phyloP scores from a whole-genome alignment of 2,113 vertebrate species.

The Hippoglossus stenolepis region DNA sequence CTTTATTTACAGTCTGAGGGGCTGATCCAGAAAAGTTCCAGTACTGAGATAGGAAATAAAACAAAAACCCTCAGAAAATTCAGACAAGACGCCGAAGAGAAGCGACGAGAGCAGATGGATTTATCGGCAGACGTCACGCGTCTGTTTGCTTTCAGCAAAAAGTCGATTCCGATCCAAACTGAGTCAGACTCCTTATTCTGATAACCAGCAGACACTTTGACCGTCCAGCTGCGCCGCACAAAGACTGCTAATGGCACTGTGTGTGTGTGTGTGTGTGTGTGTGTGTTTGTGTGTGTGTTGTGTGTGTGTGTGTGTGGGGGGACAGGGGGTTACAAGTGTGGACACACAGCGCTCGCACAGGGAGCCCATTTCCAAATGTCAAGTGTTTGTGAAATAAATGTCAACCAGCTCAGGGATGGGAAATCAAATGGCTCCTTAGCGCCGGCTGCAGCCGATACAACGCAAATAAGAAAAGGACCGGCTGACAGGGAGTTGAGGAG shows the following conservation, averaged over 20 bases:
- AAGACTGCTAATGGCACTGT: conserved; percentile 29
- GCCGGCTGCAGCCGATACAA: conserved; percentile 27
- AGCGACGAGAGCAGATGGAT: background rate
- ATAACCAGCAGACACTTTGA: background rate
- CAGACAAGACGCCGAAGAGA: too few relatives aligned
- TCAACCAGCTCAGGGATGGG: conserved; percentile 22
- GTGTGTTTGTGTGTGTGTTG: background rate
- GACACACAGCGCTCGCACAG: conserved; percentile 23
- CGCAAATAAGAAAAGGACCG: background rate
- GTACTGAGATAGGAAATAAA: too few relatives aligned
- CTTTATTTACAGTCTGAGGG: background rate
- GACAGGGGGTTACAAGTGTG: background rate
- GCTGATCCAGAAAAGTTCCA: too few relatives aligned
- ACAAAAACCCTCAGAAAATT: too few relatives aligned
- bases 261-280: conserved; percentile 3
- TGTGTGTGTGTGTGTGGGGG: background rate
- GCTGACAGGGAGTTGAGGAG: background rate
- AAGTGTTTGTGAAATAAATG: conserved; percentile 70
- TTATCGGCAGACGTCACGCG: background rate
- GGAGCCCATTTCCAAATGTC: conserved; percentile 73
- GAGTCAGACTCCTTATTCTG: conserved; percentile 6
- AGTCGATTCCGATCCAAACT: conserved; percentile 15
- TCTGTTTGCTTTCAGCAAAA: background rate
- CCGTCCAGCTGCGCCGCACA: conserved; percentile 53
- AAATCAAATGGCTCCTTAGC: conserved; percentile 58